Base-by-base conservation (phyloP, 2,113 vertebrate species). In the Upupa epops region DNA sequence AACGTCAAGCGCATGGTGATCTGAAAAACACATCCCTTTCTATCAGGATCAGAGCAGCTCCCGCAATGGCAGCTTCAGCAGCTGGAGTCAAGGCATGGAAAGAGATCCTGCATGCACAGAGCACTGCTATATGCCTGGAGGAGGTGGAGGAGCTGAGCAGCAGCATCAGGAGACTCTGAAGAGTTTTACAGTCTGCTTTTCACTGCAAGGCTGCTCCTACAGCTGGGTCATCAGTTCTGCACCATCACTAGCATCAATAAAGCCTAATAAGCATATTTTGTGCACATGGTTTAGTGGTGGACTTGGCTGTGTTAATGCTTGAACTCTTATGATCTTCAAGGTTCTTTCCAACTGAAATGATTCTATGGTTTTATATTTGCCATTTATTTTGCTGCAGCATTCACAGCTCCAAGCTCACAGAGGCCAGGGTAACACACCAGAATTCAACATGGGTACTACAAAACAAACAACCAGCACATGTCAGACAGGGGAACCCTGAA, bases 141-240 rank as follows among this genome's bases (percentile, higher is more conserved):
- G 31, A 79, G 65, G 26, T 5, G 70, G 54, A 37, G 0, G 24
- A 46, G 32, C 36, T 21, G 58, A 93, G 81, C 83, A 88, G 76
- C 42, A 77, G 65, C 61, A 54, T 8, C 52, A 79, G 54, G 66
- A 81, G 55, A 36, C 56, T 89, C 65, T 42, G n/a, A 12, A 61
- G 5, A 42, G 48, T 28, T 78, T 58, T 36, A 34, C 17, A 40
- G 54, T 17, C 12, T 22, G 46, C 40, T 73, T 82, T 73, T 73
- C 82, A 93, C 61, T 46, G 51, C 63, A 79, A 59, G 36, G 69
- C 46, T 54, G 81, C 74, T 81, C 74, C 68, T 82, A 11, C 1
- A 46, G 73, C 65, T 45, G 29, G 32, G 81, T 86, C n/a, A 89
- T 75, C 83, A 68, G 86, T 74, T 93, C 63, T 85, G 75, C 71